Percentiles rank a stretch among this genome's conserved stretches.
These are phyloP conservation scores for Lordiphosa stackelbergi DNA, from an alignment of 1,140 invertebrate genomes.

Conservation along the genomic window DNA sequence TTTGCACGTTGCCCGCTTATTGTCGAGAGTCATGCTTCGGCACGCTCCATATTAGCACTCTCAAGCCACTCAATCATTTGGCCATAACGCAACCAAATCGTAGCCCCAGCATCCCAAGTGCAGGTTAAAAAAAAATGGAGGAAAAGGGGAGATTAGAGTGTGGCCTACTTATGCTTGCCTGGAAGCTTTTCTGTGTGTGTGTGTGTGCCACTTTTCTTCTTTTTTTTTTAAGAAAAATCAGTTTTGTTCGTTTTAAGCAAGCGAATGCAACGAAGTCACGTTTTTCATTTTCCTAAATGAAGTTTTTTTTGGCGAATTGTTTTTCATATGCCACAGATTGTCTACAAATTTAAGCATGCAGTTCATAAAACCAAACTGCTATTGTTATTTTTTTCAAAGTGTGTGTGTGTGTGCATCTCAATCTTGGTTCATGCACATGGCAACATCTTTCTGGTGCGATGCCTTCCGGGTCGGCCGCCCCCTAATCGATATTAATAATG, in stretches of 20 bases:
- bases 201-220: conserved; percentile 52
- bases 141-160: conserved; percentile 35
- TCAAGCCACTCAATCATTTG: conserved; percentile 41
- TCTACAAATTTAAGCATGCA: not conserved
- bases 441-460: conserved; percentile 25
- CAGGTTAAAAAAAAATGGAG: conserved; percentile 25
- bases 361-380: conserved; percentile 10
- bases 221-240: conserved; percentile 54
- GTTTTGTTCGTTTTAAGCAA: conserved; percentile 49
- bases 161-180: conserved; percentile 63
- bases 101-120: conserved; percentile 42
- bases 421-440: conserved; percentile 25
- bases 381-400: conserved; percentile 46
- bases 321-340: conserved; percentile 1
- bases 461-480: conserved; percentile 9
- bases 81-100: conserved; percentile 45
- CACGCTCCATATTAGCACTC: conserved; percentile 32
- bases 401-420: conserved; percentile 33
- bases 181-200: conserved; percentile 36
- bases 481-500: conserved; percentile 71
- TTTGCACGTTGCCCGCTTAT: conserved; percentile 19
- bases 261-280: conserved; percentile 48
- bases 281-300: conserved; percentile 50
- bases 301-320: conserved; percentile 29
- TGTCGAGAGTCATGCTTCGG: conserved; percentile 20